Base-by-base conservation (phyloP, 2,113 vertebrate species). In the Recurvirostra avosetta region DNA sequence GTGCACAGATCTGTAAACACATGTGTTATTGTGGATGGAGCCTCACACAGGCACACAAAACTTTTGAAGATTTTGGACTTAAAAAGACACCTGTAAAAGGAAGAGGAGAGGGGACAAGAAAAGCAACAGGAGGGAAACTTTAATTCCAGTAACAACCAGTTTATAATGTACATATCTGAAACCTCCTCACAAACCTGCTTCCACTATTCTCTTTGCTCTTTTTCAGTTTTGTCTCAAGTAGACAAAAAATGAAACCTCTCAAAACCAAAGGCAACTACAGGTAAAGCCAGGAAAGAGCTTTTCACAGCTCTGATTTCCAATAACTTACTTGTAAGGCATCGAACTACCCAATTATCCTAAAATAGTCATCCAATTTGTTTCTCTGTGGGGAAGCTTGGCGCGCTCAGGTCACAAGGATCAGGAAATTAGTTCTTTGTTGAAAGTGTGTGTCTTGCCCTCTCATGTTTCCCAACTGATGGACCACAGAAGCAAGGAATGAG, bases 321-420 rank as follows among this genome's bases (percentile, higher is more conserved):
- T 95, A 96, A 96, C 70, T 88, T 92, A 92, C 52, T 68, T 89
- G 56, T 92, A 97, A 94, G 92, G 77, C 78, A 96, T 80, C 40
- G 30, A 94, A 82, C 88, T 84, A 96, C 83, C 89, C 96, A 97
- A 96, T 98, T 97, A 98, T 93, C 73, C 86, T 96, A 96, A 97
- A 98, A 96, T 45, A 95, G 90, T 95, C 67, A 92, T 95, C 85
- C 96, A 95, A 96, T 97, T 98, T 97, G 93, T 93, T 97, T 98
- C 97, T 96, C 96, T 53, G 86, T 93, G 86, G 97, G 97, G 95
- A 92, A 96, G 80, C 85, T 82, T 94, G 82, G 85, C 25, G 27
- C 5, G 23, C 81, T 95, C 16, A 26, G 89, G 96, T 95, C 96
- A 79, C 27, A 90, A 96, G 96, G 92, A 95, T 78, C 76, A 92